Evolutionary conservation across 1,140 invertebrate genomes (phyloP), one percentile per base, ranked within the genome.

Genomic region (Forficula auricularia): DNA sequence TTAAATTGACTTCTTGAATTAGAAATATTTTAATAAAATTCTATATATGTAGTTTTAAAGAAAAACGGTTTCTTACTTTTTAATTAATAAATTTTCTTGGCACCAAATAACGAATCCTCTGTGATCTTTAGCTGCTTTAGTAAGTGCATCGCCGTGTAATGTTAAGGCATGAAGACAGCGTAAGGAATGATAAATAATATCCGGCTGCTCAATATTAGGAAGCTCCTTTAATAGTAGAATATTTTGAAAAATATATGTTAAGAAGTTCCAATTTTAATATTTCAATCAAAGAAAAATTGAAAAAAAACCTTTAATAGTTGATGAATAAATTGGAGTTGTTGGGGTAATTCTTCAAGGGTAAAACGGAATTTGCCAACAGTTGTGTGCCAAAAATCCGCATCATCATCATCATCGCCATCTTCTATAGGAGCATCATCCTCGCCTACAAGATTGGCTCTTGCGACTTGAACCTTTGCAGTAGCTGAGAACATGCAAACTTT

Each of bases 71-170:
- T 62, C 72, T 66, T 67, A 94, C 87, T 90, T 92, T 57, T 86
- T 86, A 47, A 98, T 90, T 0, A 98, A 64, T 14, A 94, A 64
- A 65, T 94, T 95, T 64, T 96, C 89, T 60, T 98, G 90, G 49
- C 85, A 90, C 86, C 91, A 97, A 44, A 95, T 89, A 42, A 98
- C 79, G 66, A 97, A 98, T 36, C 89, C 89, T 50, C 84, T 72
- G 56, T 95, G 82, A 55, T 97, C 88, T 52, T 80, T 78, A 0
- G 85, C 73, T 1, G 88, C 85, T 51, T 80, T 82, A 19, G 76
- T 80, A 35, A 98, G 69, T 6, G 88, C 86, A 61, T 98, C 92
- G 3, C 87, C 89, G 58, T 98, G 86, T 2, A 98, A 66, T 42
- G 87, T 82, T 52, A 98, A 68, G 33, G 91, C 77, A 59, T 94